phyloP scores from a whole-genome alignment of 2,888 invertebrate genomes.

The Sphaerophoria taeniata region DNA sequence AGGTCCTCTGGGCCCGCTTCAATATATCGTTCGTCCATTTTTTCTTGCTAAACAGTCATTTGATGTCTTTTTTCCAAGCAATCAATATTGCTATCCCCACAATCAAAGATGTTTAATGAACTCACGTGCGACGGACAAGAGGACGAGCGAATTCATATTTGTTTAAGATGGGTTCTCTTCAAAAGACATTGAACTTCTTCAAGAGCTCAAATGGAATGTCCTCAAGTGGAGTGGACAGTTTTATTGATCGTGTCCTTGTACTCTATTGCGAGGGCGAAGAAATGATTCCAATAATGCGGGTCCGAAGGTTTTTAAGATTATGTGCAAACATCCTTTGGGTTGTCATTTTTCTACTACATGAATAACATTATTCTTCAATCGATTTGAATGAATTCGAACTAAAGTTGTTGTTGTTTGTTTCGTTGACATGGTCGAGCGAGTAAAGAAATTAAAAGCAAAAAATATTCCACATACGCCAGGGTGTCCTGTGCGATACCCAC shows the following conservation, averaged over 20 bases:
- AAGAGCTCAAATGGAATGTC: constrained; percentile 16
- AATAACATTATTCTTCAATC: constrained; percentile 25
- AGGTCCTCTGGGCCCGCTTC: background rate
- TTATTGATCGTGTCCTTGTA: constrained; percentile 9
- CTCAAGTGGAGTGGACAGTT: constrained; percentile 47
- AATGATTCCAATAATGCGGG: background rate
- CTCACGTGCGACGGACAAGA: constrained; percentile 26
- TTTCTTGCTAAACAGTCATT: background rate
- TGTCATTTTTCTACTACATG: constrained; percentile 10
- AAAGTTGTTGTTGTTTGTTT: constrained; percentile 5
- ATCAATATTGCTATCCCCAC: constrained; percentile 1
- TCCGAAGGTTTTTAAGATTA: constrained; percentile 13
- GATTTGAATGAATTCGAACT: constrained; percentile 8
- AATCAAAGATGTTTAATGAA: constrained; percentile 24
- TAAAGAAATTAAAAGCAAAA: background rate
- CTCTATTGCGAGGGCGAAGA: constrained; percentile 44
- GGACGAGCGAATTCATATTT: background rate
- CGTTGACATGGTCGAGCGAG: background rate
- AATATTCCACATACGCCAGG: constrained; percentile 50
- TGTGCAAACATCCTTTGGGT: constrained; percentile 33
- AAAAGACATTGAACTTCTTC: constrained; percentile 43
- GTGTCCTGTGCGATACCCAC: constrained; percentile 19
- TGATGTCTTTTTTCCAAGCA: constrained; percentile 7
- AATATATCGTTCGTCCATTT: background rate
- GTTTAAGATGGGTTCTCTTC: constrained; percentile 14